A percentile compares a stretch with the other conserved stretches of the same genome.
phyloP scores from a whole-genome alignment of 2,888 invertebrate species.

The Mythimna pallens region DNA sequence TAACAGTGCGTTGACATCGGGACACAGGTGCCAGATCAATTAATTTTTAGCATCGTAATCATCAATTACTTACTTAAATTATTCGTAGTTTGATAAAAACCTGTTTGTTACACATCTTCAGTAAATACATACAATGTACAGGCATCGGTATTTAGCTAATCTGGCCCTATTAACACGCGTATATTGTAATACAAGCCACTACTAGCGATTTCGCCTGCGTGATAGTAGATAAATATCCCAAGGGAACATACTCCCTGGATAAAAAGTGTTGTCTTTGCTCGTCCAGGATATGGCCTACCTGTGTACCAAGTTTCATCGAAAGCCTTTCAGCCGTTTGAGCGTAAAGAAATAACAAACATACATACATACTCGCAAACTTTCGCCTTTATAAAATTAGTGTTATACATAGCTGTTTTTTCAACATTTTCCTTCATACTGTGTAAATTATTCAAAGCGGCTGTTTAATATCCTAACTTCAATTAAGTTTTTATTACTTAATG shows the following conservation, averaged over 20 bases:
- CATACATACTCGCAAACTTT: not conserved
- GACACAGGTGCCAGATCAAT: constrained; percentile 72
- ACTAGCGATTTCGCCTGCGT: too few relatives aligned
- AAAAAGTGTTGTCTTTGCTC: too few relatives aligned
- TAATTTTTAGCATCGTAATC: constrained; percentile 66
- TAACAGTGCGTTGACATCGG: constrained; percentile 77
- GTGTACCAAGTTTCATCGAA: too few relatives aligned
- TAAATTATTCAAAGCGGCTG: not conserved
- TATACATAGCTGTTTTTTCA: constrained; percentile 15
- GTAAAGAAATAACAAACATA: not conserved
- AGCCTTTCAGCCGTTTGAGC: too few relatives aligned
- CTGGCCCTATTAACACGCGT: not conserved
- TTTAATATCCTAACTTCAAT: constrained; percentile 4
- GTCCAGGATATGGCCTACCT: too few relatives aligned
- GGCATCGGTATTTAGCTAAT: constrained; percentile 1
- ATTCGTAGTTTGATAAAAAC: constrained; percentile 50
- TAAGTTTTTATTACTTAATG: not conserved
- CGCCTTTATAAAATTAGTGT: too few relatives aligned
- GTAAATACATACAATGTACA: constrained; percentile 8
- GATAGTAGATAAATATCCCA: too few relatives aligned
- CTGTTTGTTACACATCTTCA: constrained; percentile 26
- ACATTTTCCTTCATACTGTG: not conserved
- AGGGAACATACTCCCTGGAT: too few relatives aligned
- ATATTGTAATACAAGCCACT: not conserved
- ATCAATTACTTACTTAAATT: constrained; percentile 54